These are phyloP conservation scores for Limnephilus marmoratus DNA, from an alignment of 2,888 invertebrate genomes.

Conservation along the genomic window DNA sequence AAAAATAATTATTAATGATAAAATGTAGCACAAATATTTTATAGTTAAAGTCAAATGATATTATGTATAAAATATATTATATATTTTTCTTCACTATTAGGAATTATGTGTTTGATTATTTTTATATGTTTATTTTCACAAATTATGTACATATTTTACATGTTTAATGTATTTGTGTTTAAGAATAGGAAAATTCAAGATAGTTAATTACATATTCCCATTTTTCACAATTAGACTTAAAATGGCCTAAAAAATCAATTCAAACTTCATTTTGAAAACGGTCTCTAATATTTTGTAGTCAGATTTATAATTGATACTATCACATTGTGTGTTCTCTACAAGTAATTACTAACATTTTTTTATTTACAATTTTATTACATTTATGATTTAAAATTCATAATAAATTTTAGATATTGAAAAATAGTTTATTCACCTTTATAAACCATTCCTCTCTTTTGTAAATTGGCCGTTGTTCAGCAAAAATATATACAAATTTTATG, in stretches of 20 bases:
- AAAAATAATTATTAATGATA: conserved; percentile 8
- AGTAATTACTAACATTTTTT: neutral
- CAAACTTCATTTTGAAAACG: neutral
- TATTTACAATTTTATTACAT: neutral
- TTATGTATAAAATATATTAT: conserved; percentile 25
- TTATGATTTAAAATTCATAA: neutral
- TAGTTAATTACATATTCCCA: neutral
- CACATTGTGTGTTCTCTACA: neutral
- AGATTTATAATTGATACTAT: neutral
- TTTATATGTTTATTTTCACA: conserved; percentile 6
- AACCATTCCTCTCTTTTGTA: neutral
- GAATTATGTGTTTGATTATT: neutral
- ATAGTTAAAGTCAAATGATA: conserved; percentile 38
- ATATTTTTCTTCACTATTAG: conserved; percentile 24
- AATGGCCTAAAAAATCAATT: neutral
- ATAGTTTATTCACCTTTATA: neutral
- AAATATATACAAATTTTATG: neutral
- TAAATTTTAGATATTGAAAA: neutral
- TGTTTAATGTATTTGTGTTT: neutral
- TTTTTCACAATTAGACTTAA: neutral
- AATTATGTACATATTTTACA: conserved; percentile 2
- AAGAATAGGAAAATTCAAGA: neutral
- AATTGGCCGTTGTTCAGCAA: neutral
- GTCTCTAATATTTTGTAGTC: neutral
- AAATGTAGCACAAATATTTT: conserved; percentile 45